Percentiles rank a stretch among this genome's conserved stretches.
Conservation (phyloP, 2,113 vertebrate genomes). For the Petroica traversi region DNA sequence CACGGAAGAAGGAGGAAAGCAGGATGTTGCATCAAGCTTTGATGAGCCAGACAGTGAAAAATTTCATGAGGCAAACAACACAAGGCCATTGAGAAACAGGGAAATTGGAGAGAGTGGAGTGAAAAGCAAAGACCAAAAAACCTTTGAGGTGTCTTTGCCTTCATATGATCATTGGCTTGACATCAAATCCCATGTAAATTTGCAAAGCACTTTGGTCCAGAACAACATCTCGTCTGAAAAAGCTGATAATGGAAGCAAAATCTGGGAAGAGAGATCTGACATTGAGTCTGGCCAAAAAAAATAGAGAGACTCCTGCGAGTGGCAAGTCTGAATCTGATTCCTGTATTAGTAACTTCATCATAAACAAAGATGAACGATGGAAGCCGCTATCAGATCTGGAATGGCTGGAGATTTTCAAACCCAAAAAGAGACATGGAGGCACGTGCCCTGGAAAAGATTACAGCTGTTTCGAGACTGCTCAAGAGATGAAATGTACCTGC, state of each 20-base stretch:
- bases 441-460: neutral
- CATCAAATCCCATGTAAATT: neutral
- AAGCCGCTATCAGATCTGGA: conserved; percentile 35
- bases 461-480: neutral
- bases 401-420: conserved; percentile 71
- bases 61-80: neutral
- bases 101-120: neutral
- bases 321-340: neutral
- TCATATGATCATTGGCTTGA: neutral
- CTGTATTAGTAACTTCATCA: neutral
- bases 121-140: neutral
- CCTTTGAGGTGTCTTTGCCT: neutral
- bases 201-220: neutral
- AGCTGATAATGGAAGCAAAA: neutral
- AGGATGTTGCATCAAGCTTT: neutral
- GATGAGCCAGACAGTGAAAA: conserved; percentile 25
- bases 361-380: neutral
- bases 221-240: neutral
- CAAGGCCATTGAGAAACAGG: neutral
- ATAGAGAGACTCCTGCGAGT: neutral
- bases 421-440: neutral
- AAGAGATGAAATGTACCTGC: neutral
- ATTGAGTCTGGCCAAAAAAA: neutral
- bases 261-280: neutral
- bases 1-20: conserved; percentile 46